Evolutionary conservation across 2,113 vertebrate species (phyloP).

Genomic region (Procavia capensis): DNA sequence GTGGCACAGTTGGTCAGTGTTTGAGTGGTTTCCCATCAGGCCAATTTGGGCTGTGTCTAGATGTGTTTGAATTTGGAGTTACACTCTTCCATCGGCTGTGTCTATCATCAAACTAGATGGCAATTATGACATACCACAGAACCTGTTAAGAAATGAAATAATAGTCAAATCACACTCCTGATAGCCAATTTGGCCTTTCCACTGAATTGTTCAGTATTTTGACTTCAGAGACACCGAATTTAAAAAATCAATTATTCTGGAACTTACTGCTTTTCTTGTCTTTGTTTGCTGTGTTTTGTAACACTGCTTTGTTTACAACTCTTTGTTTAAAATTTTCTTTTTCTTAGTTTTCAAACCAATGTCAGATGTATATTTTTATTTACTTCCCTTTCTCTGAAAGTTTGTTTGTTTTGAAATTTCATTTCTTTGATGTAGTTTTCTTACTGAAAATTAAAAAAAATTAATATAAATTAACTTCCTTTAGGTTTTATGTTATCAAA

Average conservation of each 20-base stretch:
- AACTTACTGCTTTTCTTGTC: slow-evolving; percentile 9
- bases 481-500: slow-evolving; percentile 26
- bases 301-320: neutral
- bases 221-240: slow-evolving; percentile 17
- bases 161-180: slow-evolving; percentile 28
- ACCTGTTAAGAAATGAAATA: slow-evolving; percentile 30
- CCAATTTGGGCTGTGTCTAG: neutral
- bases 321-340: slow-evolving; percentile 27
- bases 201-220: neutral
- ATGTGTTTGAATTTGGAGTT: slow-evolving; percentile 33
- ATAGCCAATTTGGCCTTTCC: neutral
- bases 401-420: slow-evolving; percentile 55
- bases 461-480: slow-evolving; percentile 32
- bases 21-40: neutral
- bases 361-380: slow-evolving; percentile 36
- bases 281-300: slow-evolving; percentile 35
- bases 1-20: neutral
- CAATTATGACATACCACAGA: neutral
- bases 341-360: slow-evolving; percentile 6
- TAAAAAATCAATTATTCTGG: neutral
- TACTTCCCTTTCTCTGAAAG: neutral
- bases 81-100: neutral
- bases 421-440: slow-evolving; percentile 4
- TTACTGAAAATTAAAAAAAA: slow-evolving; percentile 18
- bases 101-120: neutral